These are phyloP conservation scores for Liasis olivaceus DNA, from an alignment of 2,797 vertebrate species.

Conservation along the genomic window DNA sequence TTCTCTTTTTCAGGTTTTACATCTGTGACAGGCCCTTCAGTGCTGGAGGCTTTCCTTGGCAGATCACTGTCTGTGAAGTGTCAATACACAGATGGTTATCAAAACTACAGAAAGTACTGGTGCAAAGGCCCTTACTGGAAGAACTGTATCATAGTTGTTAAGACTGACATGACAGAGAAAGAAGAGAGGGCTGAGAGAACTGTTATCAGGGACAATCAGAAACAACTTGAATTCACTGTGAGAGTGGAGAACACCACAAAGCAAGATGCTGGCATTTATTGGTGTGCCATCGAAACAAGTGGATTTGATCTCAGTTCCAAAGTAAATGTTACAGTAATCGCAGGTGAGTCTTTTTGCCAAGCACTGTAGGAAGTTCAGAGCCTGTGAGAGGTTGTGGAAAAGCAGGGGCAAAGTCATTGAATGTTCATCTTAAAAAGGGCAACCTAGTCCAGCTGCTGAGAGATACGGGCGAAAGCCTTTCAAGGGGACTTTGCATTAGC, in stretches of 20 bases:
- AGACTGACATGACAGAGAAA: not conserved
- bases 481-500: not conserved
- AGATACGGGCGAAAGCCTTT: not conserved
- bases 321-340: not conserved
- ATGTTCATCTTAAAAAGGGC: not conserved
- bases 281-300: not conserved
- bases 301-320: accelerated
- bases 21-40: not conserved
- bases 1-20: conserved; percentile 14
- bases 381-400: not conserved
- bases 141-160: accelerated
- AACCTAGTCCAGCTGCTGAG: not conserved
- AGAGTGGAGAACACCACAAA: not conserved
- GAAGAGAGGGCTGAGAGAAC: not conserved
- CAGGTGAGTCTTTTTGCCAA: conserved; percentile 7
- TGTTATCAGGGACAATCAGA: not conserved
- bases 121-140: not conserved
- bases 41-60: not conserved
- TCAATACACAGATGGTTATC: accelerated
- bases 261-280: conserved; percentile 13
- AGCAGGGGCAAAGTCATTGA: not conserved
- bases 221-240: not conserved
- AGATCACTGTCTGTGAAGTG: not conserved
- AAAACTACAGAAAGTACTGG: not conserved
- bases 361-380: not conserved